Evolutionary conservation across 2,888 invertebrate genomes (phyloP), one percentile per base, ranked within the genome.

Genomic region (Proisotoma minuta): DNA sequence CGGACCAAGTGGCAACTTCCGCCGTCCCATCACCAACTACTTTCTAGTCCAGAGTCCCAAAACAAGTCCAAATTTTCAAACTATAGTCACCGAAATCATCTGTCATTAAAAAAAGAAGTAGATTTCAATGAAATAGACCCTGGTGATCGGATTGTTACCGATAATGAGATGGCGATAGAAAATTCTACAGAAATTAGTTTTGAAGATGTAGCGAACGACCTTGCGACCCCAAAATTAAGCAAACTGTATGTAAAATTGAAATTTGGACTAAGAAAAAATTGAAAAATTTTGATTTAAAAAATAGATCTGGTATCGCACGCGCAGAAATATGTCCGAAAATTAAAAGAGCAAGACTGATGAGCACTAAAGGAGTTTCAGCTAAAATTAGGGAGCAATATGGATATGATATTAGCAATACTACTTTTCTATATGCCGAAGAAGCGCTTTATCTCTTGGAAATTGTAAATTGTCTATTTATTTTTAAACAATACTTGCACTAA

Each of bases 371-470:
- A 2, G 63, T 63, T 26, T 57, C 50, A 18, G 51, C 28, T 24
- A 63, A 60, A 28, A 58, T 66, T 12, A 60, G 60, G 26, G 20
- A 63, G 10, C 57, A 39, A 22, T 63, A 54, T 47, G 66, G 66
- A 23, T 63, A 63, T 29, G 66, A 66, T 23, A 34, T 60, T 8
- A 63, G 59, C 22, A 60, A 54, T 18, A 40, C 54, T 10, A 47
- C 63, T 3, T 63, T 60, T 39, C 34, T 66, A 1, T 63, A 63
- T 48, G 60, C 66, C 0, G 66, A 66, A 40, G 66, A 66, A 47
- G 62, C 66, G 22, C 40, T 66, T 15, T 66, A 63, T 29, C 39
- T 66, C 8, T 24, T 66, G 3, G 66, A 66, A 29, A n/a, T 43
- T 22, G 66, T 66, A 53, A 47, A 56, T 51, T 27, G 4, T 26